A percentile compares a stretch with the other conserved stretches of the same genome.
Evolutionary conservation across 1,140 invertebrate genomes (phyloP).

Genomic region (Microplitis demolitor): DNA sequence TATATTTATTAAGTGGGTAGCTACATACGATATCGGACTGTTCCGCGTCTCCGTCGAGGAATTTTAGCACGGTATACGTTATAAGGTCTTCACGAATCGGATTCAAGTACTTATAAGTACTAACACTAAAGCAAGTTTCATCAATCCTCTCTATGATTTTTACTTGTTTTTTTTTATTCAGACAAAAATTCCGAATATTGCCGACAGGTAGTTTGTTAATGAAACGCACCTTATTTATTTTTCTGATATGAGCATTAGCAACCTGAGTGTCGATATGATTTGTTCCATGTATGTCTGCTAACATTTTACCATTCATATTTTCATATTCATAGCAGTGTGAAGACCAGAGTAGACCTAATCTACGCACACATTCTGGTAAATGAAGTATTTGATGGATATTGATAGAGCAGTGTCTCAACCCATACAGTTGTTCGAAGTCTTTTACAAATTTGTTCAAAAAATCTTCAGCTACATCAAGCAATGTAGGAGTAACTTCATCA

Average conservation of each 20-base stretch:
- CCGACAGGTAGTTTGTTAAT: neutral
- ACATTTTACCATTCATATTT: slow-evolving; percentile 2
- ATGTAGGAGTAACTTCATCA: neutral
- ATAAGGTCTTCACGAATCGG: no score
- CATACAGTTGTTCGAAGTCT: slow-evolving; percentile 12
- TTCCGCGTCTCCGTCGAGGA: no score
- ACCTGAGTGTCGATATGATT: neutral
- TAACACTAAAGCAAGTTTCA: neutral
- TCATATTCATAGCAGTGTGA: slow-evolving; percentile 1
- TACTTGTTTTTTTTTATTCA: slow-evolving; percentile 3
- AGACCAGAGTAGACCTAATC: neutral
- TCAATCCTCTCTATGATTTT: neutral
- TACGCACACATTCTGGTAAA: neutral
- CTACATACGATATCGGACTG: no score
- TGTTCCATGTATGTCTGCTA: neutral
- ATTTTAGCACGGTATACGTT: no score
- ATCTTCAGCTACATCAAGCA: neutral
- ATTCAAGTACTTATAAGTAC: neutral
- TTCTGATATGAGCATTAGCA: neutral
- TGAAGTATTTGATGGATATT: neutral
- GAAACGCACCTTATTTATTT: neutral
- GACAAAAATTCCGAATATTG: neutral
- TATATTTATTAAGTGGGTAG: no score
- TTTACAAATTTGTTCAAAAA: neutral
- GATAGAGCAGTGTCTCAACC: neutral